A percentile compares a stretch with the other conserved stretches of the same genome.
Evolutionary conservation across 1,140 invertebrate genomes (phyloP).

Genomic region (Maniola jurtina): DNA sequence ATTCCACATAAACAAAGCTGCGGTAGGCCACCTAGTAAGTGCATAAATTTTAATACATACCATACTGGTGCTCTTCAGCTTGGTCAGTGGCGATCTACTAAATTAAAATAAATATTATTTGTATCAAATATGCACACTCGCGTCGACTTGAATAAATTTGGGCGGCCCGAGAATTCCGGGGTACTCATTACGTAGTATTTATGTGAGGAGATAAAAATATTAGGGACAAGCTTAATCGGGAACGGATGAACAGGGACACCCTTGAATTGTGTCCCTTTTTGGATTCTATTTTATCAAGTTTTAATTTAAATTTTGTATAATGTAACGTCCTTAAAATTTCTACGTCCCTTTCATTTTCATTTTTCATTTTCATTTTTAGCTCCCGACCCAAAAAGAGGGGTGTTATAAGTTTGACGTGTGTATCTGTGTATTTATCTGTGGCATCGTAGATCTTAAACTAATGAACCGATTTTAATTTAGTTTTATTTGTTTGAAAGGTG

Average conservation of each 20-base stretch:
- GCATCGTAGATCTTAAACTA: no score
- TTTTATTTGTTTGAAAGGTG: no score
- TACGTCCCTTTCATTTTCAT: neutral
- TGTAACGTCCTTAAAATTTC: constrained; percentile 2
- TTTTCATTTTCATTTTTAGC: neutral
- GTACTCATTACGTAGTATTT: constrained; percentile 75
- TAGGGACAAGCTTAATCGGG: constrained; percentile 74
- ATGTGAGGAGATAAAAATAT: constrained; percentile 78
- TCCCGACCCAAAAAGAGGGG: no score
- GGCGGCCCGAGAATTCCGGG: constrained; percentile 58
- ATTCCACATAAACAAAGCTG: no score
- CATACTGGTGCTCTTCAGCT: no score
- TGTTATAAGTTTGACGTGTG: no score
- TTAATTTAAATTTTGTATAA: constrained; percentile 30
- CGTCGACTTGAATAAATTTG: constrained; percentile 73
- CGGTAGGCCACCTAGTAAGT: no score
- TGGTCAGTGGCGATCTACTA: constrained; percentile 31
- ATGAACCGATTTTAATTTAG: no score
- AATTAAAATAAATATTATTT: constrained; percentile 58
- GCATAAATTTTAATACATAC: no score
- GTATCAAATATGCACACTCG: constrained; percentile 76
- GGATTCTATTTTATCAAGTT: constrained; percentile 43
- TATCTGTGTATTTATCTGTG: no score
- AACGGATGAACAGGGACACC: constrained; percentile 63
- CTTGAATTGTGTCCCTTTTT: constrained; percentile 37